A percentile compares a stretch with the other conserved stretches of the same genome.
Evolutionary conservation across 2,888 invertebrate species (phyloP).

Genomic region (Drosophila formosana): DNA sequence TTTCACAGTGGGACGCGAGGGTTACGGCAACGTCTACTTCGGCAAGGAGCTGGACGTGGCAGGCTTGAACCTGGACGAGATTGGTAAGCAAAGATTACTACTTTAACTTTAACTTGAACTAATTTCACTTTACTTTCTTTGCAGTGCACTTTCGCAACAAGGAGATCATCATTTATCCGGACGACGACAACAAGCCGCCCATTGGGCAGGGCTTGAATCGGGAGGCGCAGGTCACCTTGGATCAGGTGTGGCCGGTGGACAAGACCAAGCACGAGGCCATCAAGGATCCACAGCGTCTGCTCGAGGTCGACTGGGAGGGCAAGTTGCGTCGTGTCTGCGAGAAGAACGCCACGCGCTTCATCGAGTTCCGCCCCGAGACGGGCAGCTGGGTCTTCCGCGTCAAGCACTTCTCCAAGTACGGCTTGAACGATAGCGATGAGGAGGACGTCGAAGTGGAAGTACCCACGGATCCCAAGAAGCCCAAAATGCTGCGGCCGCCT

Average conservation of each 20-base stretch:
- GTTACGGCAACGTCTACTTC: conserved; percentile 96
- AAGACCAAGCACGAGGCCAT: conserved; percentile 92
- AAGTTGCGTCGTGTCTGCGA: conserved; percentile 93
- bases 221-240: conserved; percentile 95
- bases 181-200: conserved; percentile 94
- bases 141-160: conserved; percentile 96
- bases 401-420: conserved; percentile 98
- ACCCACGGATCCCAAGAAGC: conserved; percentile 84
- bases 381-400: conserved; percentile 99
- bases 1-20: conserved; percentile 94
- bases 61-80: conserved; percentile 93
- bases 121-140: neutral
- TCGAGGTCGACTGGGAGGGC: conserved; percentile 93
- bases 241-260: conserved; percentile 96
- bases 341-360: conserved; percentile 95
- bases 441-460: conserved; percentile 90
- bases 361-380: conserved; percentile 97
- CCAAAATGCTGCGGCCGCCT: conserved; percentile 78
- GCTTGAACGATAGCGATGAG: conserved; percentile 94
- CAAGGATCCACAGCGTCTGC: conserved; percentile 91
- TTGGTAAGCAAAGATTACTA: conserved; percentile 86
- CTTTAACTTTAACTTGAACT: neutral
- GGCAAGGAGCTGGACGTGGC: conserved; percentile 93
- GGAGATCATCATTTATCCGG: conserved; percentile 97
- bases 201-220: conserved; percentile 95